Evolutionary conservation across 2,888 invertebrate species (phyloP), one percentile per base, ranked within the genome.

Genomic region (Trichogramma evanescens): DNA sequence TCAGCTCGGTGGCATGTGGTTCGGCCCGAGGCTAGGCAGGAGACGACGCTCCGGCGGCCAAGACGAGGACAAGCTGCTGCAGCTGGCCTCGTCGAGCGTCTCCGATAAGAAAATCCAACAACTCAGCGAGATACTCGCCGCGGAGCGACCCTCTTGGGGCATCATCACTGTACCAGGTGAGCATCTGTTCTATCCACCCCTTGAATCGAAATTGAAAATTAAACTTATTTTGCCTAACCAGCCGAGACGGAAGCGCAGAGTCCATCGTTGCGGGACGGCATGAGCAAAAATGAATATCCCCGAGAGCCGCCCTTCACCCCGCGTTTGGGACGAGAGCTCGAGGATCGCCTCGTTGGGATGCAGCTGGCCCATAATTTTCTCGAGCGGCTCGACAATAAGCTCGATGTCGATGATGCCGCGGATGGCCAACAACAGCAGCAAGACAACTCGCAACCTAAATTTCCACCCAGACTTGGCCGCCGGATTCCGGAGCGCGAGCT

Each of bases 1-100:
- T 7, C 66, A 71, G 8, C 65, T 71, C n/a, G 71, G 73, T 26
- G 74, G 74, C 13, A 76, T 81, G 75, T 83, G 82, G 82, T 82
- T 83, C 63, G 82, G 82, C 2, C 82, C 83, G 2, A 74, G 82
- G 60, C 72, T 83, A n/a, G 83, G 82, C 5, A 79, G 81, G 63
- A 78, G 78, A 64, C 82, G 81, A 65, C 74, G 81, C 48, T 77
- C 78, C 39, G 74, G 56, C 64, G n/a, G 66, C 63, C 75, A 68
- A 55, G 67, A 65, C 65, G 75, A 68, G 63, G 65, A 67, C 4
- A 72, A 71, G 48, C 71, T 78, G 57, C 65, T 79, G 46, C 74
- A 74, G 49, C 71, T 54, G 72, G 66, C 13, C 72, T 67, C 50
- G 63, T 26, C 68, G 62, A 74, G 67, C 56, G 67, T 65, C 65